Evolutionary conservation across 2,113 vertebrate species (phyloP).

Genomic region (Hemiprocne comata): DNA sequence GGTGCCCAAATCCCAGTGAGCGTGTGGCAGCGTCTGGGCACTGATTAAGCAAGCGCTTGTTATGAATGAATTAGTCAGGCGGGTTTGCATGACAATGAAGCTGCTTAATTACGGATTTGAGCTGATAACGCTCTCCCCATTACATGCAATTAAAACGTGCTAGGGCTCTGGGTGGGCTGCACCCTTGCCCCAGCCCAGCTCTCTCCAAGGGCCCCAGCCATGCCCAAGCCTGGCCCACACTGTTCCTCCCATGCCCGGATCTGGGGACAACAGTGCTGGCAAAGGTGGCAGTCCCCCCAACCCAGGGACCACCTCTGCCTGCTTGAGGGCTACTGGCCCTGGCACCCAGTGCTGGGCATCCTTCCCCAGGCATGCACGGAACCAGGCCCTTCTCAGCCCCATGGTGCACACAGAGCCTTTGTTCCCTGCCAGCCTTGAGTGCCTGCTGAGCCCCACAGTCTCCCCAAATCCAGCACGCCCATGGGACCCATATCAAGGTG

Average conservation of each 20-base stretch:
- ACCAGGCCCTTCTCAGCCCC: fast-evolving
- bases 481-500: fast-evolving
- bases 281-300: background rate
- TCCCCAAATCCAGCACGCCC: too few species aligned
- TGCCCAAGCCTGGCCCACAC: background rate
- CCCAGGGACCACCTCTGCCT: background rate
- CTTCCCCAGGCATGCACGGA: background rate
- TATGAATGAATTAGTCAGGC: constrained; percentile 58
- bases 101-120: constrained; percentile 70
- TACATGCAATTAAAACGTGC: constrained; percentile 66
- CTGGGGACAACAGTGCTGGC: background rate
- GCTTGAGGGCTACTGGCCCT: background rate
- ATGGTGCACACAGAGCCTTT: background rate
- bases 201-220: background rate
- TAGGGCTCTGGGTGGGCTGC: background rate
- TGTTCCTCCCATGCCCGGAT: background rate
- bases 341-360: background rate
- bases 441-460: background rate
- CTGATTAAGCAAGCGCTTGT: constrained; percentile 54
- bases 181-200: background rate
- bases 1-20: background rate
- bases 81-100: constrained; percentile 70
- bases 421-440: fast-evolving
- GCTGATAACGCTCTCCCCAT: constrained; percentile 59
- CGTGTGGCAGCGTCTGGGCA: constrained; percentile 45